Evolutionary conservation across 2,888 invertebrate species (phyloP), one percentile per base, ranked within the genome.

Genomic region (Heliconius erato): DNA sequence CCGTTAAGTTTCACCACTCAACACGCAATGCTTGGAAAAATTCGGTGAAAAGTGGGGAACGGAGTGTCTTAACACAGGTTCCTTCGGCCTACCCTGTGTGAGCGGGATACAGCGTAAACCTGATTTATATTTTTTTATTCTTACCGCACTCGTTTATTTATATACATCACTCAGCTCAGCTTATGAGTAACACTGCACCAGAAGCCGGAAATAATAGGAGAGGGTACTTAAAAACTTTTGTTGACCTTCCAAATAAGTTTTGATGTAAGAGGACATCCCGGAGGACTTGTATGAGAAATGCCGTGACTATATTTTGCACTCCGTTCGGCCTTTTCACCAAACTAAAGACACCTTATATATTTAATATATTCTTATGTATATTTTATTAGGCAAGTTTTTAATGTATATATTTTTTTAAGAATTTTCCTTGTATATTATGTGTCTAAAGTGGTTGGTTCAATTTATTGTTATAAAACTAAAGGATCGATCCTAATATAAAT

Each of bases 291-390:
- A 49, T 49, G 72, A 26, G 49, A 19, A 72, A 72, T 72, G 49
- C 26, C 44, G 40, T 72, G 49, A 72, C 72, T 26, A 49, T 72
- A 72, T 19, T 44, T 72, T 72, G 26, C 44, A 72, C 72, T 72
- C 44, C 72, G 40, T 26, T 40, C 71, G 26, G 11, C 44, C 1
- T 49, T 9, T 72, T 72, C 28, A 26, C 26, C 26, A 7, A 7
- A 26, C 44, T 44, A 40, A 35, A 23, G 69, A 35, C 23, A 32
- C 35, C 35, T 69, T 35, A 19, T 32, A 6, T 32, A 28, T 0
- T 68, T 32, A 32, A 19, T 19, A 49, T 63, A 63, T n/a, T 63
- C 11, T 63, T 63, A 23, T 3, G 11, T 7, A 40, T 69, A 69
- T 40, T 23, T 40, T 40, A 23, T 12, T 40, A 4, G n/a, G 1